Conservation (phyloP, 92 coral and sea anemone genomes). For the Porites lobata region DNA sequence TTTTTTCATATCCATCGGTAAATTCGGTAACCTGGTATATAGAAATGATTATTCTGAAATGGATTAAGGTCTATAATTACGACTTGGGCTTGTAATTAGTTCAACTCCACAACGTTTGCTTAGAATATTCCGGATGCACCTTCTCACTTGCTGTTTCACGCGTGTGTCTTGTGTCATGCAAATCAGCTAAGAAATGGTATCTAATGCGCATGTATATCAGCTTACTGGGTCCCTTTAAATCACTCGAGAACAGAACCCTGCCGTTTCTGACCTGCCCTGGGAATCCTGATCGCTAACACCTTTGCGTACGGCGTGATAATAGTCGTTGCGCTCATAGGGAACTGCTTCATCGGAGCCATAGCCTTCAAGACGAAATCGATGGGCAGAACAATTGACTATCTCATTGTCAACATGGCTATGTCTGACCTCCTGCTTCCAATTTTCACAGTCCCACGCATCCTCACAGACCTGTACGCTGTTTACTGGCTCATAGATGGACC, state of each 20-base stretch:
- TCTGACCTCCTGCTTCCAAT: constrained; percentile 37
- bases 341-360: constrained; percentile 26
- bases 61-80: too few species aligned
- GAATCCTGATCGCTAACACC: background rate
- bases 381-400: constrained; percentile 38
- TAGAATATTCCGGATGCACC: too few species aligned
- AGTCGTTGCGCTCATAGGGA: constrained; percentile 27
- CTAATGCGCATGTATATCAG: too few species aligned
- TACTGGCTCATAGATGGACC: constrained; percentile 43
- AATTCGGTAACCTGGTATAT: too few species aligned
- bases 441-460: constrained; percentile 19
- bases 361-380: constrained; percentile 35
- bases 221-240: too few species aligned
- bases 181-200: too few species aligned
- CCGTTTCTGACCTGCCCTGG: background rate
- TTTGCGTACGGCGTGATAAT: constrained; percentile 7
- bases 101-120: too few species aligned
- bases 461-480: constrained; percentile 23
- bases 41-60: too few species aligned
- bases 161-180: too few species aligned
- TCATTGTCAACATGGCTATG: constrained; percentile 57
- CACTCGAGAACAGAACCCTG: background rate
- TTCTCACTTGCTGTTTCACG: too few species aligned
- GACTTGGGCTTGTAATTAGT: too few species aligned
- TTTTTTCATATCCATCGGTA: too few species aligned